Evolutionary conservation across 2,113 vertebrate species (phyloP).

Genomic region (Hemicordylus capensis): DNA sequence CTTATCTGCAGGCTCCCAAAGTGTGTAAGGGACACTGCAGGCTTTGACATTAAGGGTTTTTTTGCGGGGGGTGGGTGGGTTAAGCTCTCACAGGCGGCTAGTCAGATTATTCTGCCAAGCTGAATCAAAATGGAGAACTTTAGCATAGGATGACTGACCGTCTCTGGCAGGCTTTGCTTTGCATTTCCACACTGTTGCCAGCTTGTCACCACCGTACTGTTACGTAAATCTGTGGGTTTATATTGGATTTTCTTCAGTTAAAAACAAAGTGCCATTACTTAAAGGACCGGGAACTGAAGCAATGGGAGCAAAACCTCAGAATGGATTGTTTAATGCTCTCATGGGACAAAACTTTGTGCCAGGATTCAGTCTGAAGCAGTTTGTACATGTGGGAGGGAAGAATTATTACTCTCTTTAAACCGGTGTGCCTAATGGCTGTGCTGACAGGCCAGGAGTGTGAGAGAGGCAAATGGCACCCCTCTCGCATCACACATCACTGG

Average conservation of each 20-base stretch:
- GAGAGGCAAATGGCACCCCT: constrained; percentile 61
- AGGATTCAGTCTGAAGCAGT: constrained; percentile 70
- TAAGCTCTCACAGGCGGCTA: constrained; percentile 38
- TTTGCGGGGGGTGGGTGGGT: too few species aligned
- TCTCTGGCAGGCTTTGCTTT: constrained; percentile 61
- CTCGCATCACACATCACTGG: constrained; percentile 71
- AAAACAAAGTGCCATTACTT: constrained; percentile 68
- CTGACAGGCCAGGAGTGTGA: constrained; percentile 65
- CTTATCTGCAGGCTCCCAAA: constrained; percentile 5
- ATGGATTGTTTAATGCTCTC: constrained; percentile 69
- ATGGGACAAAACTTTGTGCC: constrained; percentile 68
- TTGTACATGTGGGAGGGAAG: constrained; percentile 69
- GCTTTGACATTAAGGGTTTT: constrained; percentile 14
- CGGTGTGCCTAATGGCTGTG: constrained; percentile 65
- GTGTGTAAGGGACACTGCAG: constrained; percentile 8
- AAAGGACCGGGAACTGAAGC: constrained; percentile 60
- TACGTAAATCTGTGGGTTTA: constrained; percentile 73
- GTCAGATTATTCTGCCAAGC: constrained; percentile 43
- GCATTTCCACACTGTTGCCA: constrained; percentile 59
- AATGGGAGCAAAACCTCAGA: constrained; percentile 63
- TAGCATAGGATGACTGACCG: constrained; percentile 46
- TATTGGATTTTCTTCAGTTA: constrained; percentile 66
- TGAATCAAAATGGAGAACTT: constrained; percentile 55
- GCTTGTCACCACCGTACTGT: constrained; percentile 64
- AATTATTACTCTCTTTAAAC: constrained; percentile 64